Evolutionary conservation across 2,888 invertebrate species (phyloP).

Genomic region (Nymphalis c-album): DNA sequence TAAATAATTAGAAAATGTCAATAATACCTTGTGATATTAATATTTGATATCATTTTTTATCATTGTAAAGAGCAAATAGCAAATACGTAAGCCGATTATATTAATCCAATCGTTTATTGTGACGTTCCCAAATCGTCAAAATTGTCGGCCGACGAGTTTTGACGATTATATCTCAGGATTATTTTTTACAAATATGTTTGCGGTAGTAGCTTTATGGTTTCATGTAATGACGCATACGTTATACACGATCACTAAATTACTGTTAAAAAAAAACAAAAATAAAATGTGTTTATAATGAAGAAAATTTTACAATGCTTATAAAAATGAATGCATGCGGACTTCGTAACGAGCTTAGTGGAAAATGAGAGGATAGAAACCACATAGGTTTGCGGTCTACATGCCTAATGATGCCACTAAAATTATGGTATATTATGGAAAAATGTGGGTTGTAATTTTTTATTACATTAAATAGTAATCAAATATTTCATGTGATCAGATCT

Average conservation of each 20-base stretch:
- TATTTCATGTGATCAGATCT: not conserved
- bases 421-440: conserved; percentile 17
- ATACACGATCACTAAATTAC: conserved; percentile 1
- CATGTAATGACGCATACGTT: not conserved
- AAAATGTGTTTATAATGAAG: conserved; percentile 5
- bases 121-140: too few relatives aligned
- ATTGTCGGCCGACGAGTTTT: too few relatives aligned
- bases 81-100: too few relatives aligned
- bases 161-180: too few relatives aligned
- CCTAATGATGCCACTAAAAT: conserved; percentile 24
- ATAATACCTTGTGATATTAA: too few relatives aligned
- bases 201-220: not conserved
- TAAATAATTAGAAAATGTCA: too few relatives aligned
- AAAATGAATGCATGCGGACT: not conserved
- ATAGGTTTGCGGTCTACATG: conserved; percentile 25
- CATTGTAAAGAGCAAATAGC: too few relatives aligned
- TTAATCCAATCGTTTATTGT: too few relatives aligned
- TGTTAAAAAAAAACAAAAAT: not conserved
- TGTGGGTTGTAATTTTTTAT: conserved; percentile 15
- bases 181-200: not conserved
- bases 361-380: conserved; percentile 21
- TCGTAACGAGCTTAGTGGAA: conserved; percentile 19
- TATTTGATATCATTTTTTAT: too few relatives aligned
- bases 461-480: not conserved
- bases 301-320: conserved; percentile 10